Evolutionary conservation across 2,113 vertebrate genomes (phyloP).

Genomic region (Alethe castanea): DNA sequence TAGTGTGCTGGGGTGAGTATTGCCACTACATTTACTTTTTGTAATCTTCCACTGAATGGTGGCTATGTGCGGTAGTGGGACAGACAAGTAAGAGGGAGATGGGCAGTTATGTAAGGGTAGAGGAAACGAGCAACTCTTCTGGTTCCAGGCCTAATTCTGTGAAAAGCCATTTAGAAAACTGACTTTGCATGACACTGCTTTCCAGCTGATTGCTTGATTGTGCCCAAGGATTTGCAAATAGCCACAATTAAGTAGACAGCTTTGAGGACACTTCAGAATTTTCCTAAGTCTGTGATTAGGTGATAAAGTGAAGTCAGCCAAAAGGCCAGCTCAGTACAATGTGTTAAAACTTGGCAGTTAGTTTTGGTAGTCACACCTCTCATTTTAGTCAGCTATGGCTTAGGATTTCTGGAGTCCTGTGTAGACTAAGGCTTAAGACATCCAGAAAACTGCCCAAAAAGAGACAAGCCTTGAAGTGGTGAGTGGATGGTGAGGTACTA

Average conservation of each 20-base stretch:
- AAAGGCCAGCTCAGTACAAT: background rate
- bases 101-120: background rate
- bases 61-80: background rate
- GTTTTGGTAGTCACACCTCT: background rate
- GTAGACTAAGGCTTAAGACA: background rate
- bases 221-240: background rate
- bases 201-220: background rate
- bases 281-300: background rate
- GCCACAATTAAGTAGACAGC: background rate
- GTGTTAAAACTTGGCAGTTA: background rate
- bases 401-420: background rate
- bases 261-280: background rate
- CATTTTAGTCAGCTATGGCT: background rate
- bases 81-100: background rate
- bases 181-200: background rate
- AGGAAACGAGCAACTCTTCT: background rate
- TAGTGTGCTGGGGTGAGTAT: background rate
- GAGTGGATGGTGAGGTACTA: background rate
- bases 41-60: background rate
- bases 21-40: background rate
- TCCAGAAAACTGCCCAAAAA: background rate
- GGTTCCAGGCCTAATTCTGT: background rate
- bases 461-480: background rate
- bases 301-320: background rate
- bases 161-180: background rate